phyloP scores from a whole-genome alignment of 2,113 vertebrate species.

The Salvator merianae region DNA sequence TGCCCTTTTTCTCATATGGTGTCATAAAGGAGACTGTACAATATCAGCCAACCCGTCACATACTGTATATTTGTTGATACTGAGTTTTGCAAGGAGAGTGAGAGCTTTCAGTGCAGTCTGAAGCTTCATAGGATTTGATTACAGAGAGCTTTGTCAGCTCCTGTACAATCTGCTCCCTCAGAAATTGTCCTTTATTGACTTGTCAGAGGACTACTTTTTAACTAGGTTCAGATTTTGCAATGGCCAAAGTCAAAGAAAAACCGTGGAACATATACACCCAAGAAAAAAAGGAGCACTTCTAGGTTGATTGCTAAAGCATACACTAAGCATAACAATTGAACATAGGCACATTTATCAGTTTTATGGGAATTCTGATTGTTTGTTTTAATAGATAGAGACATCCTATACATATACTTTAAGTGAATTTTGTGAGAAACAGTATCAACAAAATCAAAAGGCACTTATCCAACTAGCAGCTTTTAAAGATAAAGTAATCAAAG shows the following conservation, averaged over 20 bases:
- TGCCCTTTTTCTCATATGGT: too few relatives aligned
- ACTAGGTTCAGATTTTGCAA: too few relatives aligned
- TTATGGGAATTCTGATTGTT: not conserved
- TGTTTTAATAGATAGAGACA: constrained; percentile 61
- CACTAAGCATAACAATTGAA: not conserved
- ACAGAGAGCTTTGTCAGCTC: too few relatives aligned
- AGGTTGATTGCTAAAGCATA: not conserved
- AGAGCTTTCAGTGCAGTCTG: not conserved
- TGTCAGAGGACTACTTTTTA: too few relatives aligned
- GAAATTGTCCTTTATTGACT: too few relatives aligned
- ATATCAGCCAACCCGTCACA: too few relatives aligned
- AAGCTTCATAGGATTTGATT: not conserved
- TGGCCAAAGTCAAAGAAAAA: too few relatives aligned
- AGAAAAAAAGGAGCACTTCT: not conserved
- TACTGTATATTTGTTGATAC: not conserved
- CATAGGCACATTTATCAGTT: not conserved
- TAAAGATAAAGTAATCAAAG: constrained; percentile 49
- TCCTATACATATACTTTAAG: constrained; percentile 63
- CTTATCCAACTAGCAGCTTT: constrained; percentile 51
- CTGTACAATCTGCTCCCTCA: too few relatives aligned
- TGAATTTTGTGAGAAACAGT: constrained; percentile 70
- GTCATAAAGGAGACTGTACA: too few relatives aligned
- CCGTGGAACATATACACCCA: too few relatives aligned
- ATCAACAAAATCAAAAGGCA: constrained; percentile 50
- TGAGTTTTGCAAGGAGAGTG: not conserved